Conservation (phyloP, 2,797 vertebrate genomes). For the Perdix hodgsoniae region DNA sequence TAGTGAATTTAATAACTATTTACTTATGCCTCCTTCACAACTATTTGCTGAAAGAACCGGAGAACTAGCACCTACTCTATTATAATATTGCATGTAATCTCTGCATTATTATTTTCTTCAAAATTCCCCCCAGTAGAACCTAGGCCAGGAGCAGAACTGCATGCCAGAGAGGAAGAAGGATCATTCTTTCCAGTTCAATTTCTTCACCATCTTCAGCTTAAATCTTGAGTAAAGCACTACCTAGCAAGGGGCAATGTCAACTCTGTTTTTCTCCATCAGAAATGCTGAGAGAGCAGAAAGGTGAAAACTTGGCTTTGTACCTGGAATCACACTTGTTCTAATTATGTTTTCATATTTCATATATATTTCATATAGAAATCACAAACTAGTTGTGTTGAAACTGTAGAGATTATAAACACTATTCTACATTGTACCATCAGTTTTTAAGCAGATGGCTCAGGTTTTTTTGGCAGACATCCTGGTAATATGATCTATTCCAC, state of each 20-base stretch:
- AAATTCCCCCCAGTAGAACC: neutral
- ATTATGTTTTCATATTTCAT: neutral
- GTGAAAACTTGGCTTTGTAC: neutral
- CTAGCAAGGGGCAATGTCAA: neutral
- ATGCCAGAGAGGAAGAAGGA: neutral
- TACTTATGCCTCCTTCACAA: neutral
- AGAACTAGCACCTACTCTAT: neutral
- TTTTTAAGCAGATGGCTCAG: slow-evolving; percentile 43
- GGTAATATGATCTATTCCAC: neutral
- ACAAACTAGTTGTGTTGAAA: slow-evolving; percentile 18
- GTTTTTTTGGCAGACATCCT: slow-evolving; percentile 16
- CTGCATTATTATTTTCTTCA: neutral
- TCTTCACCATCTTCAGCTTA: neutral
- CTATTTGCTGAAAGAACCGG: neutral
- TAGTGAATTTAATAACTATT: neutral
- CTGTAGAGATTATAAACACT: neutral
- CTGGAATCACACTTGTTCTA: neutral
- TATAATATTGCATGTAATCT: neutral
- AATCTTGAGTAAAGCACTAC: neutral
- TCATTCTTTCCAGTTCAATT: neutral
- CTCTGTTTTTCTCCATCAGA: neutral
- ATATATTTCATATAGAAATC: too few relatives aligned
- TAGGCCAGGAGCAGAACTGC: neutral
- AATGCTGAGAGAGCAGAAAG: neutral
- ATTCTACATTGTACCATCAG: neutral